Evolutionary conservation across 2,113 vertebrate genomes (phyloP).

Genomic region (Merops nubicus): DNA sequence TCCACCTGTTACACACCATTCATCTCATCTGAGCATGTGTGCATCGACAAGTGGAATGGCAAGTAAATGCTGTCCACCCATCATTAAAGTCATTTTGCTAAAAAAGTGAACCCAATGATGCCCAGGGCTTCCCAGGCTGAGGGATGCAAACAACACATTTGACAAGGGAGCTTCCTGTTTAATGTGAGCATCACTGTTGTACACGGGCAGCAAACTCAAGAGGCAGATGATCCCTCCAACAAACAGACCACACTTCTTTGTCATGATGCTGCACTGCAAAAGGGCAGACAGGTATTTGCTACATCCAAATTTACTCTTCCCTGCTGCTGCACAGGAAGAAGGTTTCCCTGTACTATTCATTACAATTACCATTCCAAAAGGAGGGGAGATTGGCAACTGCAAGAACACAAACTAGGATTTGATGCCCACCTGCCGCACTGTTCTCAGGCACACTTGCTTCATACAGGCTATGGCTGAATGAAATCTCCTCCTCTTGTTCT

Average conservation of each 20-base stretch:
- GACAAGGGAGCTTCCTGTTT: neutral
- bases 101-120: neutral
- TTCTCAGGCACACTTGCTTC: constrained; percentile 82
- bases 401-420: neutral
- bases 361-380: neutral
- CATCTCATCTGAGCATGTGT: neutral
- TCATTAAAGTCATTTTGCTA: neutral
- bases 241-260: neutral
- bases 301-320: neutral
- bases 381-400: neutral
- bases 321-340: neutral
- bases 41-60: neutral
- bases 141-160: neutral
- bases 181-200: neutral
- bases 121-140: neutral
- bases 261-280: neutral
- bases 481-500: constrained; percentile 75
- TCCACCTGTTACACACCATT: neutral
- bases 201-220: neutral
- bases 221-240: neutral
- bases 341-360: neutral
- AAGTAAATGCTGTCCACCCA: neutral
- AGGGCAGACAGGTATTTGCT: neutral
- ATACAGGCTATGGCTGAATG: constrained; percentile 82
- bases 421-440: constrained; percentile 81